Percentiles rank a stretch among this genome's conserved stretches.
Conservation (phyloP, 2,888 invertebrate genomes). For the Eulithis prunata region DNA sequence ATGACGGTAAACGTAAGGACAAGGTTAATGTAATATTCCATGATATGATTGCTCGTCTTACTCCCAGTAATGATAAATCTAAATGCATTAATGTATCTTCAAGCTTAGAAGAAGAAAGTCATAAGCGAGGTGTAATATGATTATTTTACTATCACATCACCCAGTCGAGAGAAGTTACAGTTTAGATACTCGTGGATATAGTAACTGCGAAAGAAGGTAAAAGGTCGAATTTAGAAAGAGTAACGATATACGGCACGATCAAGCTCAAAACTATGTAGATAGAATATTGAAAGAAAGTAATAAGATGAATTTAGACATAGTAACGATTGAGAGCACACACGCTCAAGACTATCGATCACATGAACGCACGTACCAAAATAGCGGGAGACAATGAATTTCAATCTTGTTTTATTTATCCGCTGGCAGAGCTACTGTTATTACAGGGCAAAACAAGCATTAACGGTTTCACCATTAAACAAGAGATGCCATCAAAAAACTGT, state of each 20-base stretch:
- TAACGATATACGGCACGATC: not conserved
- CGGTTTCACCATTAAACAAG: conserved; percentile 38
- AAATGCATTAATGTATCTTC: not conserved
- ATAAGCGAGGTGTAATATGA: not conserved
- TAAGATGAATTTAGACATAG: conserved; percentile 1
- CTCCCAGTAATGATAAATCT: not conserved
- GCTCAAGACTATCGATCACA: conserved; percentile 9
- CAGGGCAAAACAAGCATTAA: conserved; percentile 36
- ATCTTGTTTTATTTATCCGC: conserved; percentile 28
- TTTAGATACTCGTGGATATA: not conserved
- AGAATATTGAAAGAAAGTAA: not conserved
- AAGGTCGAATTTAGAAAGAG: conserved; percentile 1
- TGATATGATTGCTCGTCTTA: conserved; percentile 1
- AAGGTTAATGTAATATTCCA: conserved; percentile 15
- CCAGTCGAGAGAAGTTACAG: too few relatives aligned
- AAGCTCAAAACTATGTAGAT: not conserved
- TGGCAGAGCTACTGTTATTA: conserved; percentile 35
- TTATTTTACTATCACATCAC: too few relatives aligned
- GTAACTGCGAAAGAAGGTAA: not conserved
- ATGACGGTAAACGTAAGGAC: conserved; percentile 10
- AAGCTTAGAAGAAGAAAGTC: not conserved
- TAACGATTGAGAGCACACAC: not conserved
- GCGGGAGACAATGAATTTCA: conserved; percentile 22
- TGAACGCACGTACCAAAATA: conserved; percentile 17
- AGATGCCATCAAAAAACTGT: conserved; percentile 46